Percentiles rank a stretch among this genome's conserved stretches.
phyloP scores from a whole-genome alignment of 2,888 invertebrate species.

The Charanyca ferruginea region DNA sequence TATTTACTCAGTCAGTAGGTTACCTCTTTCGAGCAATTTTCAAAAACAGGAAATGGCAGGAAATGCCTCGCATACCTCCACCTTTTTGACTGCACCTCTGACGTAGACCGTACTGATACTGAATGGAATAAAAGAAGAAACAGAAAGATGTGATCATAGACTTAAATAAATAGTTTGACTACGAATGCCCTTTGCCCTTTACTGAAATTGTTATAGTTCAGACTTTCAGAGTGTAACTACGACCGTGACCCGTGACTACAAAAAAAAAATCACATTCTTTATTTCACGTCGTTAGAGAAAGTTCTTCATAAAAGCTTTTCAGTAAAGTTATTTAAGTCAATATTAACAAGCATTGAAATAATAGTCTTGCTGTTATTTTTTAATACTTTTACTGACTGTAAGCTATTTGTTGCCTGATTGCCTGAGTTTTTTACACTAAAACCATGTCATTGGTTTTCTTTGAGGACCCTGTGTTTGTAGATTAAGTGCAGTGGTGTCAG shows the following conservation, averaged over 20 bases:
- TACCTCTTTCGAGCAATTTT: conserved; percentile 10
- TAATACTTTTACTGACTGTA: too few relatives aligned
- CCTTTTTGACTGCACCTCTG: not conserved
- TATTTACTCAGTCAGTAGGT: not conserved
- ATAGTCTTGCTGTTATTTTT: not conserved
- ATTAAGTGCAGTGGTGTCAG: not conserved
- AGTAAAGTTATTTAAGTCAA: not conserved
- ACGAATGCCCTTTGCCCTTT: not conserved
- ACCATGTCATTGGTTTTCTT: not conserved
- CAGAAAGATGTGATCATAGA: not conserved
- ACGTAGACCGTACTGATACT: conserved; percentile 1
- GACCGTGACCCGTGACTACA: not conserved
- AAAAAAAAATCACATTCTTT: not conserved
- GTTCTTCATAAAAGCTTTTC: conserved; percentile 5
- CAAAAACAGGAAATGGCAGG: too few relatives aligned
- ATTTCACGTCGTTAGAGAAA: not conserved
- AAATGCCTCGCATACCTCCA: conserved; percentile 19
- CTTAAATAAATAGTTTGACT: not conserved
- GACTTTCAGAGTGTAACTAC: not conserved
- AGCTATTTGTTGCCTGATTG: too few relatives aligned
- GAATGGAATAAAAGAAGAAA: not conserved
- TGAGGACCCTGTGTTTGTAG: not conserved
- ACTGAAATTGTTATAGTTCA: not conserved
- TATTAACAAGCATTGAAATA: not conserved
- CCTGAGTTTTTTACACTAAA: too few relatives aligned